Base-by-base conservation (phyloP, 1,140 invertebrate species). In the Cardiocondyla obscurior region DNA sequence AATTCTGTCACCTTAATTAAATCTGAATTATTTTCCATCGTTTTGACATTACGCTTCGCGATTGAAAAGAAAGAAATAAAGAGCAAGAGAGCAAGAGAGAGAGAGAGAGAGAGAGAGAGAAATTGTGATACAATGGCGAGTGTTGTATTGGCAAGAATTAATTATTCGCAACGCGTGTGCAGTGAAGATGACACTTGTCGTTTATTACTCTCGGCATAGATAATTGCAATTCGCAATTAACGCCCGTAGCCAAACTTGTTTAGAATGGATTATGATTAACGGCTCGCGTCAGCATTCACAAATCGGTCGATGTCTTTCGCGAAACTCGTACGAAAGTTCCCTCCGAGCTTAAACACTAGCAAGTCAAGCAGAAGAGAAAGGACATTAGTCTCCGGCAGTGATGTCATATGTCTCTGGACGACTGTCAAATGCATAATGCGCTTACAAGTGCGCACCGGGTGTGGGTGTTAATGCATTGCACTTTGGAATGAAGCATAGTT, bases 401-500 rank as follows among this genome's bases (percentile, higher is more conserved):
- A 73, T 57, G 77, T 79, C 60, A 81, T 81, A 81, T 73, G 77
- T 81, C 65, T 81, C 77, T 51, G 42, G 39, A 51, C 67, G 62
- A 81, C 65, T 81, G 77, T 81, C 77, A 81, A 73, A 73, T 81
- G 77, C 77, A 81, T 81, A 81, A 81, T 81, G 77, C 74, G 74
- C 74, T 67, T 49, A 36, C 74, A 53, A 79, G 74, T 76, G 72
- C 77, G 30, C 77, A 81, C 30, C 77, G 51, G 62, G 77, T n/a
- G 53, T 67, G 55, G 39, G 51, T 73, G 77, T 69, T 79, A 79
- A 79, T 79, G 74, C n/a, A 79, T 79, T 58, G 67, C 77, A 58
- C 67, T 81, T 73, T 16, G 55, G 53, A 58, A 81, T 70, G 65
- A 60, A 81, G 77, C 42, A 73, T 33, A 69, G 74, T 79, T 79